Evolutionary conservation across 30 jellyfish, hydroid and myxozoan species (phyloP).

Genomic region (Phacellophora camtschatica): DNA sequence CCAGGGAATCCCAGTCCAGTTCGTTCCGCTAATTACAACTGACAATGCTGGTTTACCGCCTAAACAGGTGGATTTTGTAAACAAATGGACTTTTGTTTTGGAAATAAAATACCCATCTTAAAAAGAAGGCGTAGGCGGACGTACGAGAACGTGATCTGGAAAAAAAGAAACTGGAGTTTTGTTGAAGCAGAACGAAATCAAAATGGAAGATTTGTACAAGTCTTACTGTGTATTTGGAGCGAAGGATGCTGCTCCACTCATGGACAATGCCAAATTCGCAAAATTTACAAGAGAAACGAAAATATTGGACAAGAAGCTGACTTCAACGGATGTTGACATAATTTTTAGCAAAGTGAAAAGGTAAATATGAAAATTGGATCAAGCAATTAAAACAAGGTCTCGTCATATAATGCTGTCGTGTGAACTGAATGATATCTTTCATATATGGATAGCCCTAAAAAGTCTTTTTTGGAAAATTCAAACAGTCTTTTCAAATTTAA

Average conservation of each 20-base stretch:
- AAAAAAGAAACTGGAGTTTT: too few relatives aligned
- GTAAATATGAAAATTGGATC: too few relatives aligned
- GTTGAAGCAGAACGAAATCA: too few relatives aligned
- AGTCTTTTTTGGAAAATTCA: too few relatives aligned
- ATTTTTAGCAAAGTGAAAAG: constrained; percentile 87
- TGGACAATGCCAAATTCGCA: constrained; percentile 98
- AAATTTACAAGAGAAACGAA: constrained; percentile 87
- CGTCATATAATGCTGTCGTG: too few relatives aligned
- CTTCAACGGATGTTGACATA: constrained; percentile 93
- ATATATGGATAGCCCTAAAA: too few relatives aligned
- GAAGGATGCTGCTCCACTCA: constrained; percentile 82
- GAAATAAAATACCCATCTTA: too few relatives aligned
- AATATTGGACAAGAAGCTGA: constrained; percentile 89
- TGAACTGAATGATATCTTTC: too few relatives aligned
- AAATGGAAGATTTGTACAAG: constrained; percentile 92
- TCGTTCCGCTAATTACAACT: constrained; percentile 4
- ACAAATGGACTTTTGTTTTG: neutral
- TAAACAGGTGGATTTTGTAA: constrained; percentile 6
- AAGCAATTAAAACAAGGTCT: too few relatives aligned
- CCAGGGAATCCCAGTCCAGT: neutral
- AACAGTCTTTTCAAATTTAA: too few relatives aligned
- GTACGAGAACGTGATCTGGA: too few relatives aligned
- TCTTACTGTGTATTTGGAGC: constrained; percentile 97
- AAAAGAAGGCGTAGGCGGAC: too few relatives aligned
- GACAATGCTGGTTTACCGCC: neutral